Evolutionary conservation across 2,888 invertebrate species (phyloP).

Genomic region (Leptinotarsa peninsularis): DNA sequence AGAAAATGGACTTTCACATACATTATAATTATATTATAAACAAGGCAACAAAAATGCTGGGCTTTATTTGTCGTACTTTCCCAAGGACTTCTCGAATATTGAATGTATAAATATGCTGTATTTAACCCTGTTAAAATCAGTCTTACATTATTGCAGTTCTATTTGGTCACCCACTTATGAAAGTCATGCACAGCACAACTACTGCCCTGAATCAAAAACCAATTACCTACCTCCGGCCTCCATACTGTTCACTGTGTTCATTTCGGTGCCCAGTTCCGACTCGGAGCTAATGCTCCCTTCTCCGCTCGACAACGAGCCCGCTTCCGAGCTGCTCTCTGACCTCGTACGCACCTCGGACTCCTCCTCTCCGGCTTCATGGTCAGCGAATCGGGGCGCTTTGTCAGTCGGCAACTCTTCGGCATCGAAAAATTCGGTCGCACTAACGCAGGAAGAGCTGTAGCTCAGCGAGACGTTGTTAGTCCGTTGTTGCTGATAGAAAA

Average conservation of each 20-base stretch:
- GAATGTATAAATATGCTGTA: too few species aligned
- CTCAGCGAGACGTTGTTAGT: slow-evolving; percentile 76
- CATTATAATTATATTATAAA: too few species aligned
- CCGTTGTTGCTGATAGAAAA: slow-evolving; percentile 59
- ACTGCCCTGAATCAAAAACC: neutral
- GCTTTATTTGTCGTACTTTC: too few species aligned
- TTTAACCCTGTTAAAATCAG: too few species aligned
- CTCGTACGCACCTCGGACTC: slow-evolving; percentile 63
- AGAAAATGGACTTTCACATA: too few species aligned
- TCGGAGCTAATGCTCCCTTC: slow-evolving; percentile 73
- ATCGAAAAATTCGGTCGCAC: slow-evolving; percentile 84
- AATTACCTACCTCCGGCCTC: slow-evolving; percentile 54
- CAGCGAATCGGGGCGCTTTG: slow-evolving; percentile 25
- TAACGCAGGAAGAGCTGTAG: slow-evolving; percentile 82
- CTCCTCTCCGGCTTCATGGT: slow-evolving; percentile 46
- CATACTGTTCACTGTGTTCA: slow-evolving; percentile 63
- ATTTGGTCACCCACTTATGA: too few species aligned
- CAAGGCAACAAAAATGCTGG: too few species aligned
- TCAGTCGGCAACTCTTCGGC: slow-evolving; percentile 74
- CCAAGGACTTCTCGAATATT: too few species aligned
- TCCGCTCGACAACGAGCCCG: slow-evolving; percentile 75
- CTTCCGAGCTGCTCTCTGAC: slow-evolving; percentile 80
- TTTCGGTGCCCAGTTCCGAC: slow-evolving; percentile 71
- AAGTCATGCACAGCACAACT: neutral
- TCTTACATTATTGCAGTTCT: too few species aligned